Base-by-base conservation (phyloP, 2,113 vertebrate genomes). In the Thomomys bottae region DNA sequence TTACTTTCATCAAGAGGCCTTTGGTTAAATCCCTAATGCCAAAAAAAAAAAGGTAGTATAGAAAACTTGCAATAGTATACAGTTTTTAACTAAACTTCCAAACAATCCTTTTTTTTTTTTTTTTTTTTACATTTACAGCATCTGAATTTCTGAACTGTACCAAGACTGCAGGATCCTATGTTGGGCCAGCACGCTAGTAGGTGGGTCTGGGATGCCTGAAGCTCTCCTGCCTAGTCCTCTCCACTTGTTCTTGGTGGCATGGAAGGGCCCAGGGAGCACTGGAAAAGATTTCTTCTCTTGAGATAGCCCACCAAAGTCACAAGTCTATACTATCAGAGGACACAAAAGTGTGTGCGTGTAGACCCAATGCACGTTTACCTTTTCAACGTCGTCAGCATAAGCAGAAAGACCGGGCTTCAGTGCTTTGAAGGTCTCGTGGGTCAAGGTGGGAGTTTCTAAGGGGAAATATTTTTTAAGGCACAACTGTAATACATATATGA, bases 381-480 rank as follows among this genome's bases (percentile, higher is more conserved):
- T 98, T 66, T 99, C 97, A 0, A 99, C 98, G 2, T 99, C 98
- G 72, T 99, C 99, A 2, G 98, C 99, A 26, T 99, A 99, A 0
- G 98, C 98, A 24, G 99, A 99, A 6, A 99, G 98, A 34, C 99
- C 99, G 3, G 99, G 99, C 94, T 98, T 98, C 96, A 99, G 98
- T 49, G 99, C 98, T 96, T 95, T 98, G 97, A 99, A 99, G 0
- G 98, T 99, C 96, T 99, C 99, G 2, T 98, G 97, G 70, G 97
- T 97, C 96, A 99, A 97, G 79, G 92, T 98, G 9, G 98, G 99
- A 95, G 97, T 97, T 83, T 97, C 99, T 99, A 97, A 90, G 73
- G 83, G 91, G 92, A 96, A 92, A 75, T 1, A 40, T 24, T 36
- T 76, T 68, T 2, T 28, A 64, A 54, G 17, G 38, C 57, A 83